phyloP scores from a whole-genome alignment of 2,888 invertebrate species.

The Drosophila prolongata region DNA sequence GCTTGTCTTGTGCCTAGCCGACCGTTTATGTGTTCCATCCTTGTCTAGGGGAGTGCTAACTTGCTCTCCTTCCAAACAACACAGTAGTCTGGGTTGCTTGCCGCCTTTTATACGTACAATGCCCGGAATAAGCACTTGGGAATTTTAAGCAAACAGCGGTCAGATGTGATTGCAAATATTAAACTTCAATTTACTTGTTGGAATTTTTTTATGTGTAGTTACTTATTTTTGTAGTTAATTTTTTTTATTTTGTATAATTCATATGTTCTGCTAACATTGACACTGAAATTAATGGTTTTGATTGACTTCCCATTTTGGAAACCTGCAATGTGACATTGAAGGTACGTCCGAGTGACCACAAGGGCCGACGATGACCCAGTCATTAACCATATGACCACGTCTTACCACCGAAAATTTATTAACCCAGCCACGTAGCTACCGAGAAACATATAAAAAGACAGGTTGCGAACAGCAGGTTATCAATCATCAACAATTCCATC shows the following conservation, averaged over 20 bases:
- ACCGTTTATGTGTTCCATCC: slow-evolving; percentile 91
- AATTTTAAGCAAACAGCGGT: slow-evolving; percentile 54
- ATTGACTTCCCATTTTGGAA: slow-evolving; percentile 35
- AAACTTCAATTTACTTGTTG: not conserved
- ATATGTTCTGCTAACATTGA: slow-evolving; percentile 27
- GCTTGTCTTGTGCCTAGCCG: slow-evolving; percentile 83
- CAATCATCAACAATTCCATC: slow-evolving; percentile 26
- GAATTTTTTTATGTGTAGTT: not conserved
- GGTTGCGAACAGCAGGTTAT: slow-evolving; percentile 3
- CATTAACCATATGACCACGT: slow-evolving; percentile 30
- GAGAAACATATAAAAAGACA: slow-evolving; percentile 34
- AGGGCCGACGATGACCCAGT: slow-evolving; percentile 20
- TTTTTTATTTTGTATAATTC: not conserved
- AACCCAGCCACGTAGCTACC: slow-evolving; percentile 35
- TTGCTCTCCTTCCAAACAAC: slow-evolving; percentile 99
- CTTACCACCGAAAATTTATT: slow-evolving; percentile 3
- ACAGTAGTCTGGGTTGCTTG: slow-evolving; percentile 83
- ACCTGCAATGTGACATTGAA: slow-evolving; percentile 40
- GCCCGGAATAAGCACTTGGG: slow-evolving; percentile 65
- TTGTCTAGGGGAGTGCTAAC: slow-evolving; percentile 99
- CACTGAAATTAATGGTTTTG: slow-evolving; percentile 42
- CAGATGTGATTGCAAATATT: not conserved
- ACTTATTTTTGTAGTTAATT: not conserved
- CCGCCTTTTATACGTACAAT: slow-evolving; percentile 27
- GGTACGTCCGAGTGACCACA: slow-evolving; percentile 7